Conservation (phyloP, 2,113 vertebrate species). For the Bubo bubo region DNA sequence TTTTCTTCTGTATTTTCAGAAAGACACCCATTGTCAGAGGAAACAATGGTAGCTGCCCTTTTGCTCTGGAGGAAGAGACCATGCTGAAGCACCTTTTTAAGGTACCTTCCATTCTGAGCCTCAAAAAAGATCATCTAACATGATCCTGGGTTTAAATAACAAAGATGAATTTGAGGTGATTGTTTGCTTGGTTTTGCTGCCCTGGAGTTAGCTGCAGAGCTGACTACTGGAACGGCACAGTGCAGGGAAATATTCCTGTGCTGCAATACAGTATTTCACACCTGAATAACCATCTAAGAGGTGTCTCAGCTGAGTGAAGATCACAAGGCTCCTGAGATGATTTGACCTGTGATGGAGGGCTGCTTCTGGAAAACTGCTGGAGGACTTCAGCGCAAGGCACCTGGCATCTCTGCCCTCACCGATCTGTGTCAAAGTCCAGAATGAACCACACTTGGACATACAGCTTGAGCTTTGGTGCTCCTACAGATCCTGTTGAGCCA, state of each 20-base stretch:
- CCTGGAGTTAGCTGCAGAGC: background rate
- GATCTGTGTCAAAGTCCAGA: background rate
- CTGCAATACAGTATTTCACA: background rate
- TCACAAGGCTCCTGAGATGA: background rate
- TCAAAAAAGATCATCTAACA: background rate
- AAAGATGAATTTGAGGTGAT: background rate
- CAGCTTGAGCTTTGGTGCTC: constrained; percentile 49
- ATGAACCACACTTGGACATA: constrained; percentile 50
- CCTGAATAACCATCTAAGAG: background rate
- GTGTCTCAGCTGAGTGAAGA: background rate
- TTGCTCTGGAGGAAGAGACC: background rate
- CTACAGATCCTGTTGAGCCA: constrained; percentile 33
- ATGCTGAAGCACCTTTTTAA: background rate
- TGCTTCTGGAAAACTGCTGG: background rate
- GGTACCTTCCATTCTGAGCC: background rate
- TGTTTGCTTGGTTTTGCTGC: background rate
- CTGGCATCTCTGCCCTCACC: background rate
- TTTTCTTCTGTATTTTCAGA: constrained; percentile 9
- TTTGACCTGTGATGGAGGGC: background rate
- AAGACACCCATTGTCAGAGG: background rate
- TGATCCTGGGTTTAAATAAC: background rate
- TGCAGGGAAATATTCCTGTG: background rate
- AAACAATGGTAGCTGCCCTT: background rate
- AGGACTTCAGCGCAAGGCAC: background rate
- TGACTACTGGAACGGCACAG: background rate